Evolutionary conservation across 2,888 invertebrate genomes (phyloP).

Genomic region (Phortica okadai): DNA sequence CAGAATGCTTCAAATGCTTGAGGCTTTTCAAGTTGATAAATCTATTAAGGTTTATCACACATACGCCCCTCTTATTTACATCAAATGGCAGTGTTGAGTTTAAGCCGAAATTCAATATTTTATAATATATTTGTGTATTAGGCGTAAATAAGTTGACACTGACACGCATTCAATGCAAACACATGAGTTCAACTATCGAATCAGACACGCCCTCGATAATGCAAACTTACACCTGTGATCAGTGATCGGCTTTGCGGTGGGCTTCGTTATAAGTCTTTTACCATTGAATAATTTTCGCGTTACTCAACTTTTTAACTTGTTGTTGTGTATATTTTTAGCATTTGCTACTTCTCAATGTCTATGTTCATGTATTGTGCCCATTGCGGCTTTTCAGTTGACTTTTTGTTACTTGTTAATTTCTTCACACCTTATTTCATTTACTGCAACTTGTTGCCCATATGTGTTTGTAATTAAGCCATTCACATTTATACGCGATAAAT

Average conservation of each 20-base stretch:
- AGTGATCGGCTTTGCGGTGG: not conserved
- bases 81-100: not conserved
- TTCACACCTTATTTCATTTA: not conserved
- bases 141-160: conserved; percentile 49
- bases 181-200: not conserved
- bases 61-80: not conserved
- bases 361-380: not conserved
- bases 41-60: not conserved
- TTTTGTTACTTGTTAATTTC: not conserved
- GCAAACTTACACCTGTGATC: not conserved
- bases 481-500: too few species aligned
- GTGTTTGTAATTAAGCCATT: too few species aligned
- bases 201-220: not conserved
- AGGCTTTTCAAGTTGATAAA: not conserved
- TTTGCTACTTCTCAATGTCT: not conserved
- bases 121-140: not conserved
- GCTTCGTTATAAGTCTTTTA: not conserved
- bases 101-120: conserved; percentile 17
- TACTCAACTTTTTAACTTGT: too few species aligned
- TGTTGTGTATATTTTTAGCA: not conserved
- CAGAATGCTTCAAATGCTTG: too few species aligned
- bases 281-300: too few species aligned
- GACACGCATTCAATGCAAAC: conserved; percentile 42
- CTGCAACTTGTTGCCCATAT: not conserved
- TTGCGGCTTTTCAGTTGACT: not conserved